Base-by-base conservation (phyloP, 2,888 invertebrate genomes). In the Aphidoletes aphidimyza region DNA sequence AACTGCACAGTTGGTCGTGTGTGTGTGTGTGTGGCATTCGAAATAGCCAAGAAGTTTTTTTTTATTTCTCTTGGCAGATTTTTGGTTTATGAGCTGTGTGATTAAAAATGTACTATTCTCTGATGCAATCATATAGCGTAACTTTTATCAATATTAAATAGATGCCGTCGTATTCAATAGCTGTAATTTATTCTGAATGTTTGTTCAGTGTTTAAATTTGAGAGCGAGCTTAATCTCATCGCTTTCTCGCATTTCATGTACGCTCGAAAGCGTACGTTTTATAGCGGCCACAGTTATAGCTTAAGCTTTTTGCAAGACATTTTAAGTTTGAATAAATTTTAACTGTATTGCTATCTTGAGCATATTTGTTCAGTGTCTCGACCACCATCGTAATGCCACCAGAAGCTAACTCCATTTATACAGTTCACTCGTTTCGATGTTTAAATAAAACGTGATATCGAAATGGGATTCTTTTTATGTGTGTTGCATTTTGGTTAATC, bases 261-360 rank as follows among this genome's bases (percentile, higher is more conserved):
- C 14, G 22, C 22, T 54, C 54, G 5, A 54, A 54, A 54, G 22
- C n/a, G n/a, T n/a, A n/a, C n/a, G 14, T 6, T 17, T 8, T 14
- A 30, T 26, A 19, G 14, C 9, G 3, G 22, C 11, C n/a, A 54
- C 30, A 30, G 69, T n/a, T n/a, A n/a, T n/a, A n/a, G n/a, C 34
- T 30, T 30, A 69, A 69, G 14, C 0, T 11, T 1, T 30, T 69
- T 30, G 14, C 5, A 54, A 26, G 30, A 30, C 30, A 26, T 5
- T 69, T 69, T 69, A 69, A 69, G 69, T 30, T n/a, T 34, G 34
- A 69, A 69, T 69, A 69, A 69, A 69, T 69, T 69, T 69, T 30
- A n/a, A n/a, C n/a, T n/a, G n/a, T n/a, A 69, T 69, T 69, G 69
- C n/a, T 69, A 69, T 69, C 0, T 34, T n/a, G 2, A 30, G n/a